Base-by-base conservation (phyloP, 2,888 invertebrate genomes). In the Eupeodes luniger region DNA sequence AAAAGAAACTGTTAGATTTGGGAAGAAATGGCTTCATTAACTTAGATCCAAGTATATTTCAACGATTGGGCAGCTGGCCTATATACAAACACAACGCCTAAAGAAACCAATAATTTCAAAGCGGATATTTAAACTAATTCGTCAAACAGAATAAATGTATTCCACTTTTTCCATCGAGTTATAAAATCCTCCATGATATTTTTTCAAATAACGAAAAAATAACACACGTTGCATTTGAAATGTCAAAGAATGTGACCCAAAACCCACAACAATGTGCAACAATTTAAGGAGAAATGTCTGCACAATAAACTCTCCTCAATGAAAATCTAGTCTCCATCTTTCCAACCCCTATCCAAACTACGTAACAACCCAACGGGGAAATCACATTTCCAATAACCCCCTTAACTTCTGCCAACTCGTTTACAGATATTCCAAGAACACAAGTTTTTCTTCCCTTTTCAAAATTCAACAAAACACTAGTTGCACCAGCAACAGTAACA, bases 301-400 rank as follows among this genome's bases (percentile, higher is more conserved):
- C 57, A 79, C 47, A 64, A 34, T 44, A 4, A n/a, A 12, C 1
- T 12, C 34, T 11, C 27, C n/a, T 27, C n/a, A 1, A 7, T 10
- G 5, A 51, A 5, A 14, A 64, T 81, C 85, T 51, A 85, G 64
- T 81, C 77, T 85, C 51, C 79, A 80, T 47, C 4, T 6, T 66
- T 75, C 51, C 79, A 74, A 64, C 27, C 70, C 72, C 79, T 75
- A 7, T 7, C 16, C 1, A 59, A 12, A 53, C 4, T 4, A 81
- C 87, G 83, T 87, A 77, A 83, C 76, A 80, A 16, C n/a, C 4
- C 1, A 5, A 14, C 16, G 87, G 87, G 53, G 82, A 76, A 36
- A 55, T 55, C 16, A 5, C 14, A 9, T 14, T 77, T 51, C 49
- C 61, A 79, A 0, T 0, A 2, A 5, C n/a, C 80, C 80, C 64